Percentiles rank a stretch among this genome's conserved stretches.
These are phyloP conservation scores for Asobara japonica DNA, from an alignment of 1,140 invertebrate species.

Conservation along the genomic window DNA sequence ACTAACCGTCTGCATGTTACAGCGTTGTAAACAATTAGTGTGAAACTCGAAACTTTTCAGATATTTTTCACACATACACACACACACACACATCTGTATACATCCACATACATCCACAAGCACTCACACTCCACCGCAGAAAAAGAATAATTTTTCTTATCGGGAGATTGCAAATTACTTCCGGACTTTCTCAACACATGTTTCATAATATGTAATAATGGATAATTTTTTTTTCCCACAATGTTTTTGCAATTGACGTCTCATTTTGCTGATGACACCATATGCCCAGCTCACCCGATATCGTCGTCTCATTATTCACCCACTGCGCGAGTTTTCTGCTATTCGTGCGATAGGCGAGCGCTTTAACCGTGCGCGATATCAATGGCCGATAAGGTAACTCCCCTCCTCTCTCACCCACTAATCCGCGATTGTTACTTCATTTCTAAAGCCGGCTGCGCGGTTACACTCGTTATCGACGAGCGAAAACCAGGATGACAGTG, in stretches of 20 bases:
- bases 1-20: too few relatives aligned
- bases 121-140: too few relatives aligned
- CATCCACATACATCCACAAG: too few relatives aligned
- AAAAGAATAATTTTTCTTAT: too few relatives aligned
- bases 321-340: not conserved
- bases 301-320: constrained; percentile 27
- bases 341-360: not conserved
- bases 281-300: constrained; percentile 15
- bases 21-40: too few relatives aligned
- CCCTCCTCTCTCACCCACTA: not conserved
- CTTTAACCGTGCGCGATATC: constrained; percentile 20
- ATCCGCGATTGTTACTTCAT: not conserved
- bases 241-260: not conserved
- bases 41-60: too few relatives aligned
- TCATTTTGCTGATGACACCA: not conserved
- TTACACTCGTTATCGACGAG: constrained; percentile 19
- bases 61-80: too few relatives aligned
- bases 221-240: too few relatives aligned
- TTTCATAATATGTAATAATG: not conserved
- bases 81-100: too few relatives aligned
- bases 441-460: not conserved
- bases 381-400: constrained; percentile 25
- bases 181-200: not conserved
- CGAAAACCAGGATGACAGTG: not conserved
- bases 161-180: not conserved